Evolutionary conservation across 2,888 invertebrate genomes (phyloP).

Genomic region (Chrysotoxum bicinctum): DNA sequence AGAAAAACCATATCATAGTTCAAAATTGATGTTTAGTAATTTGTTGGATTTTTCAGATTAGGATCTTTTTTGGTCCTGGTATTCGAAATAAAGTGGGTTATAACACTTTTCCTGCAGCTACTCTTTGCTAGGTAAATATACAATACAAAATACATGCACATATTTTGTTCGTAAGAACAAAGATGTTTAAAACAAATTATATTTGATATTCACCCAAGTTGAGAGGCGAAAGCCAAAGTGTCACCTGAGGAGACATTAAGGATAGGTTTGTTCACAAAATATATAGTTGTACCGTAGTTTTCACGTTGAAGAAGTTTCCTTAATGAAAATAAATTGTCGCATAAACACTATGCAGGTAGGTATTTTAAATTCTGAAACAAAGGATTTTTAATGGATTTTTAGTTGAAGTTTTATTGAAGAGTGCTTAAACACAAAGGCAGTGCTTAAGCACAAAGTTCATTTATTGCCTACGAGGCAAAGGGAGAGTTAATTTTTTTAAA

Average conservation of each 20-base stretch:
- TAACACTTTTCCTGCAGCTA: constrained; percentile 85
- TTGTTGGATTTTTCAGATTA: constrained; percentile 82
- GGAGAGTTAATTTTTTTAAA: not conserved
- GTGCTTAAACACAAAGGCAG: no score
- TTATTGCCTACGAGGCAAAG: not conserved
- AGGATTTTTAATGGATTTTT: constrained; percentile 21
- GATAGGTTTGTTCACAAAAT: not conserved
- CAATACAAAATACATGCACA: not conserved
- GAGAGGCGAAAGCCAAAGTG: constrained; percentile 11
- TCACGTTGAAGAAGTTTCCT: constrained; percentile 1
- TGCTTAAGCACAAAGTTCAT: not conserved
- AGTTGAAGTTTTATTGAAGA: constrained; percentile 7
- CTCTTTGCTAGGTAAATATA: constrained; percentile 79
- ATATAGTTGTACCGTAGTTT: not conserved
- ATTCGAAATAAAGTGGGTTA: constrained; percentile 86
- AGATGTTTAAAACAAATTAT: constrained; percentile 14
- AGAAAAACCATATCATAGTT: not conserved
- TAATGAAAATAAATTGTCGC: constrained; percentile 39
- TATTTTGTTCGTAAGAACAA: not conserved
- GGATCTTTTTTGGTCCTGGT: constrained; percentile 84
- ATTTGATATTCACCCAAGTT: constrained; percentile 20
- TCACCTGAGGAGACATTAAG: constrained; percentile 28
- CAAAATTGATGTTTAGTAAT: constrained; percentile 34
- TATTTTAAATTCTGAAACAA: constrained; percentile 15
- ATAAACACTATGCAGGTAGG: constrained; percentile 12